Evolutionary conservation across 2,113 vertebrate genomes (phyloP), one percentile per base, ranked within the genome.

Genomic region (Antennarius striatus): DNA sequence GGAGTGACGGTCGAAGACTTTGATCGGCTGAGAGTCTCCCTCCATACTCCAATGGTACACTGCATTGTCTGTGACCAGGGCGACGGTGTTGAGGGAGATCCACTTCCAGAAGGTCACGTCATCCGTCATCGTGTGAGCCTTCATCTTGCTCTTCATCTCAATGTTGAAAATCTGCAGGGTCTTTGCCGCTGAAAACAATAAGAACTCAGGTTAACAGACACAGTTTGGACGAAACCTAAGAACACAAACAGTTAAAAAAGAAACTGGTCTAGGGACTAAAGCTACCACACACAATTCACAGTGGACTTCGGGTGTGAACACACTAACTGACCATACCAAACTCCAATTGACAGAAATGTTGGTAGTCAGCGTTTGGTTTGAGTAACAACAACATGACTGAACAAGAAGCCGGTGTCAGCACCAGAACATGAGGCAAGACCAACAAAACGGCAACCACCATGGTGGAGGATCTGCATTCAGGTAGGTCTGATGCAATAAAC

Each of bases 71-170:
- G 97, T 99, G 71, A 99, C 97, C 48, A 99, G 95, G 56, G 97
- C 97, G 14, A 99, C 96, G 0, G 98, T 99, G 88, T 99, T 99
- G 84, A 99, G 93, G 49, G 98, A 99, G 88, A 99, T 99, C 98
- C 98, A 99, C 81, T 99, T 99, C 98, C 98, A 99, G 88, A 99
- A 99, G 66, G 96, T 98, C 89, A 99, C 98, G 22, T 99, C 98
- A 40, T 99, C 98, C 0, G 97, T 98, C 98, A 99, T 99, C 10
- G 98, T 99, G 80, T 99, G 98, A 77, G 97, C 98, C 91, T 99
- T 99, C 98, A 99, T 99, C 93, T 99, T 99, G 90, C 98, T 99
- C 93, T 99, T 99, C 98, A 99, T 99, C 89, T 99, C 98, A 68
- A 99, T 99, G 90, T 99, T 99, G 86, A 99, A 99, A 91, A 99